Percentiles rank a stretch among this genome's conserved stretches.
Evolutionary conservation across 2,888 invertebrate species (phyloP).

Genomic region (Polylopha cassiicola): DNA sequence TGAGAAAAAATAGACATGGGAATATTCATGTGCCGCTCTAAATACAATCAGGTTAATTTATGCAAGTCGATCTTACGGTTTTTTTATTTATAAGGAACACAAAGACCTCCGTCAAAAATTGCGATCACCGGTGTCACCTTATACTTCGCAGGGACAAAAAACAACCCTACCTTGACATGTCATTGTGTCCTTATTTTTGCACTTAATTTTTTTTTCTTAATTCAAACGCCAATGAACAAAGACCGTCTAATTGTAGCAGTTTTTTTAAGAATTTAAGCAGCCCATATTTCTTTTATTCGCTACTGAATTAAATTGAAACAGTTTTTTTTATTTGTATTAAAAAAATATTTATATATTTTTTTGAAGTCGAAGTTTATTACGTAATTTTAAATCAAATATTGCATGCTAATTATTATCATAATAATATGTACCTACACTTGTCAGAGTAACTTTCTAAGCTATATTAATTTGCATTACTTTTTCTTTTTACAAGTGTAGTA

Average conservation of each 20-base stretch:
- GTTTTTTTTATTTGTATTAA: neutral
- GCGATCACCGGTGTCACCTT: conserved; percentile 66
- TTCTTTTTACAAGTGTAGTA: too few relatives aligned
- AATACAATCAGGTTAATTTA: conserved; percentile 64
- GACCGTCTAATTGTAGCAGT: conserved; percentile 74
- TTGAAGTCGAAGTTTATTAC: too few relatives aligned
- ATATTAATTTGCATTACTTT: too few relatives aligned
- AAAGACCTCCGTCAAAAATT: conserved; percentile 67
- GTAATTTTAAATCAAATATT: too few relatives aligned
- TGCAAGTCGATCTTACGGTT: conserved; percentile 65
- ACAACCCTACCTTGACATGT: conserved; percentile 69
- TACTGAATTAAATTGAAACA: conserved; percentile 37
- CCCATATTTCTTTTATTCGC: conserved; percentile 67
- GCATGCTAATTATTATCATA: too few relatives aligned
- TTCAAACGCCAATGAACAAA: conserved; percentile 62
- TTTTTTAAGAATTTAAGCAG: conserved; percentile 70
- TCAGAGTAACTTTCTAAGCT: too few relatives aligned
- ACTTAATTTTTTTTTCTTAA: conserved; percentile 61
- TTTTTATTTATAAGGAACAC: conserved; percentile 47
- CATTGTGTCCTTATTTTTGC: conserved; percentile 71
- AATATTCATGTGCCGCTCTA: conserved; percentile 65
- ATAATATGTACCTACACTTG: too few relatives aligned
- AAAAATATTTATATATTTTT: neutral
- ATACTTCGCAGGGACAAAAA: conserved; percentile 59
- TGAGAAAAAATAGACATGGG: conserved; percentile 57